Conservation (phyloP, 2,113 vertebrate genomes). For the Numenius arquata region DNA sequence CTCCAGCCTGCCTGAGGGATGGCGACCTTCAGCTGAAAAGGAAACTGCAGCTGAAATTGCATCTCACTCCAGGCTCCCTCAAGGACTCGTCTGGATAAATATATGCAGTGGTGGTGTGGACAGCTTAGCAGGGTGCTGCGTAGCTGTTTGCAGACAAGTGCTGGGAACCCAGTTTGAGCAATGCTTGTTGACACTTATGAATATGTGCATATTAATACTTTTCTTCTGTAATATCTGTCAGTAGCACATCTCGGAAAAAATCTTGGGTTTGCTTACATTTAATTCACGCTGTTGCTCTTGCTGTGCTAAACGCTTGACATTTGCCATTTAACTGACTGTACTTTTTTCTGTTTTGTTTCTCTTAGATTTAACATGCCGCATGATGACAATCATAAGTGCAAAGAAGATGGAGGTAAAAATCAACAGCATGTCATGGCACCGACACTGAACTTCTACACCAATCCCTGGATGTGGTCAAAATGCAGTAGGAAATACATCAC, state of each 20-base stretch:
- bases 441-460: constrained; percentile 95
- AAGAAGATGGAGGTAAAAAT: constrained; percentile 91
- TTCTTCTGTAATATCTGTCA: background rate
- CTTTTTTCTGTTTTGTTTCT: background rate
- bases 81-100: background rate
- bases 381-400: constrained; percentile 96
- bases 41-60: background rate
- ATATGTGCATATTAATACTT: background rate
- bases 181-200: background rate
- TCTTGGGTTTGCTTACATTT: background rate
- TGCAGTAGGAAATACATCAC: constrained; percentile 99
- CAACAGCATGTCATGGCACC: constrained; percentile 98
- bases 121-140: background rate
- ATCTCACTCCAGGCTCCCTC: background rate
- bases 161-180: background rate
- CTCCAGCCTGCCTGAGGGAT: background rate
- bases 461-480: constrained; percentile 99
- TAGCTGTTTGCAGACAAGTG: background rate
- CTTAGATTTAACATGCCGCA: constrained; percentile 98
- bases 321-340: background rate
- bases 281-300: background rate
- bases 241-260: background rate
- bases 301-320: background rate
- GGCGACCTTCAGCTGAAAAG: accelerated
- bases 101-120: background rate